Conservation (phyloP, 1,140 invertebrate genomes). For the Drosophila neocordata region DNA sequence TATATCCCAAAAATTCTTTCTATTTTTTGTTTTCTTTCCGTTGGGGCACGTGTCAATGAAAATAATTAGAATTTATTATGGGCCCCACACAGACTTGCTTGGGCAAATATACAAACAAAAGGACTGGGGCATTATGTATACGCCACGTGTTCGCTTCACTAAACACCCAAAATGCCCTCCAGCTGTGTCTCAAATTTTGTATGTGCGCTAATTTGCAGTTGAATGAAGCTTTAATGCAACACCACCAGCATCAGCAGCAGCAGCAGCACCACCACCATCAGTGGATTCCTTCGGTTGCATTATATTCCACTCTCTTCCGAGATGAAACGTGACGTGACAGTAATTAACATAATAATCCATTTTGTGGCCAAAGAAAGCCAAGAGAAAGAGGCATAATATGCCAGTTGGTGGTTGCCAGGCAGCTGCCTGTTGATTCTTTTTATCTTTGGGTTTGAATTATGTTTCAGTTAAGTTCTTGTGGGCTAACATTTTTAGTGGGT, state of each 20-base stretch:
- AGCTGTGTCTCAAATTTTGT: slow-evolving; percentile 47
- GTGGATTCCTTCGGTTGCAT: slow-evolving; percentile 43
- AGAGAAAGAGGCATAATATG: slow-evolving; percentile 44
- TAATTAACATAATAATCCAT: slow-evolving; percentile 80
- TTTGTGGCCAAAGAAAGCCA: slow-evolving; percentile 58
- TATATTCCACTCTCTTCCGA: slow-evolving; percentile 5
- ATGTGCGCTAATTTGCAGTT: slow-evolving; percentile 69
- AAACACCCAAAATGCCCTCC: slow-evolving; percentile 11
- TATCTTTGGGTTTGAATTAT: slow-evolving; percentile 5
- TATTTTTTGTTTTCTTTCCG: background rate
- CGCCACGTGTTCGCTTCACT: slow-evolving; percentile 21
- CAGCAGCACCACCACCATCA: background rate
- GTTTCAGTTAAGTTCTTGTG: background rate
- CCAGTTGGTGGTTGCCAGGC: background rate
- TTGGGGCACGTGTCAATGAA: slow-evolving; percentile 39
- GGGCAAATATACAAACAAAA: slow-evolving; percentile 12
- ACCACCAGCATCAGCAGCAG: slow-evolving; percentile 15
- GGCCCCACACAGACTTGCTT: slow-evolving; percentile 20
- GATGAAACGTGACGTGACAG: slow-evolving; percentile 70
- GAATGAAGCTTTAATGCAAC: slow-evolving; percentile 60
- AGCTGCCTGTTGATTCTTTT: slow-evolving; percentile 23
- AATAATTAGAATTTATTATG: slow-evolving; percentile 59
- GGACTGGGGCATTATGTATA: slow-evolving; percentile 39
- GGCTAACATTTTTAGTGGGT: slow-evolving; percentile 46
- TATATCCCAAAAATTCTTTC: slow-evolving; percentile 1